Percentiles rank a stretch among this genome's conserved stretches.
Evolutionary conservation across 2,113 vertebrate genomes (phyloP).

Genomic region (Colossoma macropomum): DNA sequence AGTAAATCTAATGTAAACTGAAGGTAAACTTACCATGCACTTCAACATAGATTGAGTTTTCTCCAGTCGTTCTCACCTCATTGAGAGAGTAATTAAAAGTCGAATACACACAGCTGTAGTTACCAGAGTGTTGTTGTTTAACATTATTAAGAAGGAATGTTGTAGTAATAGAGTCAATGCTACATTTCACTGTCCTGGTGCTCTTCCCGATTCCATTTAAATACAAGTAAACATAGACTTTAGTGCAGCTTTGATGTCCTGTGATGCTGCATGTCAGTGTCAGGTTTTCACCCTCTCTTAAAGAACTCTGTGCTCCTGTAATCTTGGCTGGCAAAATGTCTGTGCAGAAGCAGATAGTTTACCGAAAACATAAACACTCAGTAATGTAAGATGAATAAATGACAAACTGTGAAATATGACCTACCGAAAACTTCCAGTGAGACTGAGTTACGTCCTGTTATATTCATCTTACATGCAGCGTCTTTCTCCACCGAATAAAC

Average conservation of each 20-base stretch:
- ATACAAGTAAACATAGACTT: neutral
- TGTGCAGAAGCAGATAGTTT: neutral
- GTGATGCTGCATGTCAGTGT: neutral
- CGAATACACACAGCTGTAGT: neutral
- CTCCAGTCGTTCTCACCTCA: neutral
- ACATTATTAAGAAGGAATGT: neutral
- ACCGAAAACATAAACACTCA: neutral
- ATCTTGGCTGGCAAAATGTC: neutral
- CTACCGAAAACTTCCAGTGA: slow-evolving; percentile 18
- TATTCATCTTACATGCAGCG: neutral
- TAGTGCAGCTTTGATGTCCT: neutral
- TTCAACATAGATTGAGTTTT: neutral
- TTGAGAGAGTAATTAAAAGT: neutral
- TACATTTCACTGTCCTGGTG: neutral
- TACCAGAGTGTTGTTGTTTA: neutral
- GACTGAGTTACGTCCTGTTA: neutral
- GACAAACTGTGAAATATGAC: neutral
- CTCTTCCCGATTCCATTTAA: neutral
- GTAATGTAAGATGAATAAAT: neutral
- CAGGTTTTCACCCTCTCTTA: neutral
- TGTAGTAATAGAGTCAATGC: neutral
- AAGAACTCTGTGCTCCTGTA: neutral
- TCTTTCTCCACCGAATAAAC: neutral
- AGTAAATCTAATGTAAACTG: too few species aligned
- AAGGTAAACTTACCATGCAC: neutral